A percentile compares a stretch with the other conserved stretches of the same genome.
Conservation (phyloP, 92 coral and sea anemone species). For the Phenganax stokvisi region DNA sequence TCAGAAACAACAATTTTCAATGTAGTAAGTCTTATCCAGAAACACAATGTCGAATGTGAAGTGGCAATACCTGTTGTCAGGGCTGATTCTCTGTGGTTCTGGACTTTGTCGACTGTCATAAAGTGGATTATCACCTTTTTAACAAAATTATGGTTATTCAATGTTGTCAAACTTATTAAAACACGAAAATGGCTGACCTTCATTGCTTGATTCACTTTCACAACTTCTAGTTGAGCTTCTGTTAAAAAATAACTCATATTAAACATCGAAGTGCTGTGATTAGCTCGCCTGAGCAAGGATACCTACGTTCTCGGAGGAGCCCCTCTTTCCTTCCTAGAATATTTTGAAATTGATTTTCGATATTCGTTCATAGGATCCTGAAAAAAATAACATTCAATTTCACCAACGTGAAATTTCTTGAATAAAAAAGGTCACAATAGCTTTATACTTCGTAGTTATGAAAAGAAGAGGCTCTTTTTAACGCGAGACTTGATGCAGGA, state of each 20-base stretch:
- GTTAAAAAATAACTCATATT: background rate
- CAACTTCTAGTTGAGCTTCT: conserved; percentile 10
- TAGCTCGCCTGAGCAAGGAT: no score
- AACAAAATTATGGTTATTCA: no score
- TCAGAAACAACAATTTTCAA: background rate
- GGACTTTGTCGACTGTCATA: background rate
- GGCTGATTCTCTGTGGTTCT: background rate
- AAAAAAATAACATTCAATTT: background rate
- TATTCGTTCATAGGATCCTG: conserved; percentile 28
- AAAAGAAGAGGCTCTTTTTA: background rate
- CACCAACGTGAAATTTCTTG: background rate
- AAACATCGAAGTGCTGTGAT: background rate
- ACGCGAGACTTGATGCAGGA: conserved; percentile 74
- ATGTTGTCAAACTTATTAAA: no score
- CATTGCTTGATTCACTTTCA: conserved; percentile 1
- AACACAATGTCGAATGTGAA: background rate
- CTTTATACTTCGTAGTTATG: background rate
- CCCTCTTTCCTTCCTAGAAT: conserved; percentile 12
- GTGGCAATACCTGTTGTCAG: background rate
- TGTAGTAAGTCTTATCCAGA: background rate
- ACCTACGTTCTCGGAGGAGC: conserved; percentile 31
- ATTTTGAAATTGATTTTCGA: background rate
- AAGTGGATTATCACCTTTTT: background rate
- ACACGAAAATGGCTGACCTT: background rate
- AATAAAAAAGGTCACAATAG: background rate